Evolutionary conservation across 1,140 invertebrate genomes (phyloP).

Genomic region (Wiebesia pumilae): DNA sequence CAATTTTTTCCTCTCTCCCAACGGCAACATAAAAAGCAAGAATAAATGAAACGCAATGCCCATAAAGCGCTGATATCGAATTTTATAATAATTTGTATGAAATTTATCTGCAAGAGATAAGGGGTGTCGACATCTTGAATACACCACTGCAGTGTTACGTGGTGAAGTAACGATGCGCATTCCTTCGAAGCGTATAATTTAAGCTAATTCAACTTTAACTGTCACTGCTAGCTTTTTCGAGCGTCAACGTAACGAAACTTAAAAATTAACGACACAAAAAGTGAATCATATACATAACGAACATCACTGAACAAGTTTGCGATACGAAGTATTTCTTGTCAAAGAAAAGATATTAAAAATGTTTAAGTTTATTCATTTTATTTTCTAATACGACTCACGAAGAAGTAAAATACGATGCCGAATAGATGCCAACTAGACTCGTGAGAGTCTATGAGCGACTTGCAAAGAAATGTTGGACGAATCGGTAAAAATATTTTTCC

Average conservation of each 20-base stretch:
- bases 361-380: too few relatives aligned
- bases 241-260: too few relatives aligned
- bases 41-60: neutral
- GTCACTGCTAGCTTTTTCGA: too few relatives aligned
- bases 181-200: neutral
- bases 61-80: neutral
- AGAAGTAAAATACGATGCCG: too few relatives aligned
- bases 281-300: too few relatives aligned
- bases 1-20: neutral
- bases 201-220: too few relatives aligned
- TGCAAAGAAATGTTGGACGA: slow-evolving; percentile 17
- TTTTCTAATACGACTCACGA: too few relatives aligned
- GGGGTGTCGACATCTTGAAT: neutral
- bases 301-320: too few relatives aligned
- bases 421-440: too few relatives aligned
- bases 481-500: slow-evolving; percentile 6
- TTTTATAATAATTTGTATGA: neutral
- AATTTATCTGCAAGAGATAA: neutral
- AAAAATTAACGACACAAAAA: too few relatives aligned
- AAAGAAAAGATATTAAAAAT: too few relatives aligned
- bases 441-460: neutral
- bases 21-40: neutral
- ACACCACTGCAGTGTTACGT: neutral
- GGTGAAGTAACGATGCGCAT: neutral
- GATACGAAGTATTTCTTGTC: too few relatives aligned